Base-by-base conservation (phyloP, 2,888 invertebrate species). In the Cephus nigrinus region DNA sequence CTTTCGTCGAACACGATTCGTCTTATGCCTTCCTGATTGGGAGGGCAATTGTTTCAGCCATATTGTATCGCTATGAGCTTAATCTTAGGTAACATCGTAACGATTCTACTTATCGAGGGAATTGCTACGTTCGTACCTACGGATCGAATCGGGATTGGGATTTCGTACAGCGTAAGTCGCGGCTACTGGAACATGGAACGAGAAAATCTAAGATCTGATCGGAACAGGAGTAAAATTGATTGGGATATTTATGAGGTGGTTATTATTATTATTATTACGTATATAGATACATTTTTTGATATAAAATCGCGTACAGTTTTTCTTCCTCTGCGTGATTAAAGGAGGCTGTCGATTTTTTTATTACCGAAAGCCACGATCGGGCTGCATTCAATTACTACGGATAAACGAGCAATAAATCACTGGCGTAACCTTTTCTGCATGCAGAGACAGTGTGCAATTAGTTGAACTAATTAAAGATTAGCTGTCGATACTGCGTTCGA, bases 401-500 rank as follows among this genome's bases (percentile, higher is more conserved):
- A 73, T 77, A 75, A 34, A 76, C 34, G 80, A 55, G 82, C 86
- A 86, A 88, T 89, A 90, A 89, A 90, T 89, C 88, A 89, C 81
- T 84, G 84, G 83, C 84, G 84, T 85, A 86, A 87, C 88, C 87
- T 88, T 87, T 89, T 87, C 84, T 85, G 85, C 83, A 86, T 84
- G 85, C 84, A 79, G 83, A 85, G 84, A 80, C 85, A 82, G 75
- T 78, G 85, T 78, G 85, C 87, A 88, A 89, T 89, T 89, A 88
- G 88, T 84, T 86, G 84, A 79, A 82, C 88, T 90, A 90, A 90
- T 89, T 88, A 90, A 88, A 85, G 86, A 90, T 87, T 86, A 85
- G 84, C 85, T 84, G 83, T 83, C 83, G 86, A 85, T 88, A 89
- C 86, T 88, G 86, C 87, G 86, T 88, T 88, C 84, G 87, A 86